Base-by-base conservation (phyloP, 2,113 vertebrate genomes). In the Bucco capensis region DNA sequence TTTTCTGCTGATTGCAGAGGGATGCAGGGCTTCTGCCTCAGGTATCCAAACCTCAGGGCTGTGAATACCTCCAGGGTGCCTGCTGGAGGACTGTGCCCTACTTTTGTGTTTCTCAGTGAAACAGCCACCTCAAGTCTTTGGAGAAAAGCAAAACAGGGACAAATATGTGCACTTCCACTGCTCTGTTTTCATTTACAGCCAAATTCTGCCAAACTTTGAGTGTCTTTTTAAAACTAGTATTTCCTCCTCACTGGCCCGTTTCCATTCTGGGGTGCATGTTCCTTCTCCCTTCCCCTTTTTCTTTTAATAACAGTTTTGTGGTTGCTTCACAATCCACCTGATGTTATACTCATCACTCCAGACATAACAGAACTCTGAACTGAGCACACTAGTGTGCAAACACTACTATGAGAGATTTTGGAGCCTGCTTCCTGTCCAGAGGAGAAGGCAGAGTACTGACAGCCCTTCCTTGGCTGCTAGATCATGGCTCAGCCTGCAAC, bases 171-270 rank as follows among this genome's bases (percentile, higher is more conserved):
- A 42, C 25, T 81, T 86, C 38, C 33, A 73, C 64, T 33, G 11
- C 30, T 84, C 42, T 72, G 53, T 78, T 95, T 82, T 87, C 66
- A 82, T 67, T 82, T 91, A 64, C 67, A 92, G 71, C 66, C 66
- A 78, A 83, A 53, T 66, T 89, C 84, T 78, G 81, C 65, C 70
- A 78, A 66, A 67, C 56, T 74, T 78, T 46, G 19, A 8, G 8
- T 44, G 61, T 62, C 75, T 93, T 7, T 86, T 94, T 86, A 82
- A 89, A 91, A 71, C 56, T 50, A 73, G 14, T 19, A 46, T 74
- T 95, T 90, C 65, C 61, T 78, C 44, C 47, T 22, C 23, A 38
- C n/a, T 31, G 44, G 19, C 25, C 82, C 89, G 47, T 74, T 92
- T 86, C 77, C 0, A 0, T 83, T 47, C 80, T 92, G 56, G 64